Base-by-base conservation (phyloP, 2,797 vertebrate genomes). In the Silurus aristotelis region DNA sequence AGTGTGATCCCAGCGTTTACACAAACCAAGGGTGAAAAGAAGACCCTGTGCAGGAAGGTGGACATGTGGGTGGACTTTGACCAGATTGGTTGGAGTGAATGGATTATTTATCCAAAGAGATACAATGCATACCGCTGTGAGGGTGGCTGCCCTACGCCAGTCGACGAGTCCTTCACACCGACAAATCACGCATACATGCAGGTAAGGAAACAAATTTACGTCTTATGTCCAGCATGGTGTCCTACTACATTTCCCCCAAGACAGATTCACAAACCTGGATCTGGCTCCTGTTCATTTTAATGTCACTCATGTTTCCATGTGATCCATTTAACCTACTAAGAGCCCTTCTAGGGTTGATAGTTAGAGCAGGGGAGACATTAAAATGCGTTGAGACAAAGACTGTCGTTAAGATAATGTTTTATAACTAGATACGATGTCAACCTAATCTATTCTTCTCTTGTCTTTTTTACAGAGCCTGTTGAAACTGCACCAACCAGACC, bases 131-230 rank as follows among this genome's bases (percentile, higher is more conserved):
- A 94, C 85, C 95, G 96, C 75, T 98, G 97, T 0, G 95, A 96
- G 12, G 97, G 97, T 2, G 93, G 89, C 84, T 98, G 97, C 67
- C 96, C 97, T 0, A 94, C 93, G 0, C 97, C 97, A 0, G 93
- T 98, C 22, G 95, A 97, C 0, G 96, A 97, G 91, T 95, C 89
- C 68, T 96, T 96, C 88, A 93, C 93, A 2, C 96, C 97, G 31
- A 97, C 97, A 6, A 98, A 98, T 90, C 97, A 98, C 0, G 97
- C 97, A 0, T 98, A 96, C 91, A 96, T 98, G 86, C 96, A 97
- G 96, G 97, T 97, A 94, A 95, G 93, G 81, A 22, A 46, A 61
- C 56, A 14, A 46, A 46, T 60, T 60, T 13, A 64, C 43, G 76
- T 10, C 48, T 63, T 79, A 1, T 15, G 61, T 48, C 38, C 61